Evolutionary conservation across 1,140 invertebrate genomes (phyloP).

Genomic region (Temnothorax curvispinosus): DNA sequence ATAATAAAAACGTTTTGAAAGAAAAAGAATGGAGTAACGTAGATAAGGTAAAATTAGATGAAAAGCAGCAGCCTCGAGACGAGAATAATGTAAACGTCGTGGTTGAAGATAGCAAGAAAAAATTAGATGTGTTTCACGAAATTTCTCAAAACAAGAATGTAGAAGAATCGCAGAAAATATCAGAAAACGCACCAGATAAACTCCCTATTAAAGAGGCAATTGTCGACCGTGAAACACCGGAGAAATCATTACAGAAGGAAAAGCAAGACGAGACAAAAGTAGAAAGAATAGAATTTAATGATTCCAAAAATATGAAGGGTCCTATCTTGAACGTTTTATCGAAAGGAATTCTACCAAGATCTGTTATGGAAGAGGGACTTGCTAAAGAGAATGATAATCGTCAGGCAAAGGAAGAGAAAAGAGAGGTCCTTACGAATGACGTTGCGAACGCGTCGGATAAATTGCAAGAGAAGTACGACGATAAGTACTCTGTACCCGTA

Average conservation of each 20-base stretch:
- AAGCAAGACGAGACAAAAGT: slow-evolving; percentile 44
- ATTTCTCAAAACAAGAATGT: slow-evolving; percentile 22
- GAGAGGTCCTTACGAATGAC: slow-evolving; percentile 36
- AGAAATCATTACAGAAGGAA: slow-evolving; percentile 12
- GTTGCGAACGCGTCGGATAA: slow-evolving; percentile 36
- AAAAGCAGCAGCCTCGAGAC: slow-evolving; percentile 16
- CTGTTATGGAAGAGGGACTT: slow-evolving; percentile 43
- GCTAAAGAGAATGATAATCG: slow-evolving; percentile 40
- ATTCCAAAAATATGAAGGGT: slow-evolving; percentile 63
- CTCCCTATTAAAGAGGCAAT: neutral
- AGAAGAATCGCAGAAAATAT: slow-evolving; percentile 44
- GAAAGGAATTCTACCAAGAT: slow-evolving; percentile 69
- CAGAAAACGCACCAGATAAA: slow-evolving; percentile 27
- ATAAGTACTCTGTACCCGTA: slow-evolving; percentile 76
- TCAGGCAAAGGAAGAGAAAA: slow-evolving; percentile 21
- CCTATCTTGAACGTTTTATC: slow-evolving; percentile 81
- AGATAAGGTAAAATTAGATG: neutral
- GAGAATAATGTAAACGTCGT: neutral
- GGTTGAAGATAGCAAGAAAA: neutral
- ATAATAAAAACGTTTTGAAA: slow-evolving; percentile 19
- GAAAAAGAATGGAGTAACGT: neutral
- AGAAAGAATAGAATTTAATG: slow-evolving; percentile 34
- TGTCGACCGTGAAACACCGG: neutral
- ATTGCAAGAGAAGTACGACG: slow-evolving; percentile 38
- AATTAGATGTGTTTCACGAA: neutral